Conservation (phyloP, 2,888 invertebrate genomes). For the Formica aserva region DNA sequence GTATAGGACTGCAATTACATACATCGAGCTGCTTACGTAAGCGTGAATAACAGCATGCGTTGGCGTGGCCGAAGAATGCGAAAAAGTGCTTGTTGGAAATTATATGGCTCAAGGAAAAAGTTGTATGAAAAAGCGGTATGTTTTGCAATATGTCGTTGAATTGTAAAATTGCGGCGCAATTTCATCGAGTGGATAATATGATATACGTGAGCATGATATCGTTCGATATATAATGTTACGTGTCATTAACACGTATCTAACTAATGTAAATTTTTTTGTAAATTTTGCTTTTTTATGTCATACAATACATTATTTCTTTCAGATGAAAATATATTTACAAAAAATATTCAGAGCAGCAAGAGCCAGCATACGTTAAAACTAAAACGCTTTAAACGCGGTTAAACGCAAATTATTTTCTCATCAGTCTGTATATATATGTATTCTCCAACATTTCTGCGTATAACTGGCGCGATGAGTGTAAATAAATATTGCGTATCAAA, state of each 20-base stretch:
- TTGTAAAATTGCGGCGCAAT: constrained; percentile 27
- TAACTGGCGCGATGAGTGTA: not conserved
- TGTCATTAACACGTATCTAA: not conserved
- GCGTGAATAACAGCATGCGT: not conserved
- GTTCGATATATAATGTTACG: not conserved
- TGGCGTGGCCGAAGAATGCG: not conserved
- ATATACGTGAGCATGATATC: not conserved
- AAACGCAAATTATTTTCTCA: not conserved
- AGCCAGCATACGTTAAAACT: not conserved
- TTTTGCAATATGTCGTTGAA: not conserved
- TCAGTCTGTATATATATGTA: not conserved
- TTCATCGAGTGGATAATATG: constrained; percentile 15
- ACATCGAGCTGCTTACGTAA: constrained; percentile 14
- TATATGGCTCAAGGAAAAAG: constrained; percentile 34
- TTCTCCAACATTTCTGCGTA: not conserved
- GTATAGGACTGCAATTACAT: constrained; percentile 25
- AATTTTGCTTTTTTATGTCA: not conserved
- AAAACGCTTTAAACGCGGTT: no score
- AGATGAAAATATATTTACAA: not conserved
- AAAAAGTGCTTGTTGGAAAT: constrained; percentile 1
- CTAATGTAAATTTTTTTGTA: not conserved
- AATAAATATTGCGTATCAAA: not conserved
- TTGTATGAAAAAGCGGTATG: not conserved
- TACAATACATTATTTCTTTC: not conserved
- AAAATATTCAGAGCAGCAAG: not conserved